Conservation (phyloP, 2,888 invertebrate genomes). For the Diaperis boleti region DNA sequence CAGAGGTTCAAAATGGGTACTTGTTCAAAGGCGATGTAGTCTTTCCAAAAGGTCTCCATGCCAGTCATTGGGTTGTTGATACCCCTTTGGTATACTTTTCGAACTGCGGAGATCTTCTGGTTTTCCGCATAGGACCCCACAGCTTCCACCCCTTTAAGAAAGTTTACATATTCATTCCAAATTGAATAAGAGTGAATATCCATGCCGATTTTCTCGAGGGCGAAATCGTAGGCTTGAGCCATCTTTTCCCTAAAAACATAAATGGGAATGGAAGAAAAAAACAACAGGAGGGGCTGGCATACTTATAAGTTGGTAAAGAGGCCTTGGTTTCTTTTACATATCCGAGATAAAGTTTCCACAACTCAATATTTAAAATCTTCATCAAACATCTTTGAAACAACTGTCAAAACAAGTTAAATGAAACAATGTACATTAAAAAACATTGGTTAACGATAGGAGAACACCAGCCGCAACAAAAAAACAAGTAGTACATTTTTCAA, state of each 20-base stretch:
- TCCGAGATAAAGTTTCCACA: conserved; percentile 97
- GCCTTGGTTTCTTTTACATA: conserved; percentile 99
- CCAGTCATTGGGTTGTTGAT: conserved; percentile 97
- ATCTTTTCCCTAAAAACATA: conserved; percentile 87
- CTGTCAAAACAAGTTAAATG: conserved; percentile 70
- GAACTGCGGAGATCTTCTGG: conserved; percentile 97
- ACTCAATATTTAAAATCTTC: conserved; percentile 98
- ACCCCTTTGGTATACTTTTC: conserved; percentile 96
- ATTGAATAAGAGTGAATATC: conserved; percentile 97
- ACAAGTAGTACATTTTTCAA: conserved; percentile 39
- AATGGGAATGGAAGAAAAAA: not conserved
- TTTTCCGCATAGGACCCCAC: conserved; percentile 99
- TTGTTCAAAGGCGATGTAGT: conserved; percentile 97
- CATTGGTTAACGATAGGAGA: conserved; percentile 56
- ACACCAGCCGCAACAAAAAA: conserved; percentile 52
- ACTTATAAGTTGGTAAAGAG: conserved; percentile 93
- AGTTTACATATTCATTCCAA: conserved; percentile 98
- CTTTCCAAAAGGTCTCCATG: conserved; percentile 97
- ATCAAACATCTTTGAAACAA: conserved; percentile 98
- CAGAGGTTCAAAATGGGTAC: conserved; percentile 46
- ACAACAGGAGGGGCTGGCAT: no score
- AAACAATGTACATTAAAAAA: conserved; percentile 24
- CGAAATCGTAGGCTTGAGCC: conserved; percentile 99
- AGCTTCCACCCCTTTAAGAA: conserved; percentile 95
- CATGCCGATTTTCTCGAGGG: conserved; percentile 98